Evolutionary conservation across 2,888 invertebrate species (phyloP).

Genomic region (Leuctra nigra): DNA sequence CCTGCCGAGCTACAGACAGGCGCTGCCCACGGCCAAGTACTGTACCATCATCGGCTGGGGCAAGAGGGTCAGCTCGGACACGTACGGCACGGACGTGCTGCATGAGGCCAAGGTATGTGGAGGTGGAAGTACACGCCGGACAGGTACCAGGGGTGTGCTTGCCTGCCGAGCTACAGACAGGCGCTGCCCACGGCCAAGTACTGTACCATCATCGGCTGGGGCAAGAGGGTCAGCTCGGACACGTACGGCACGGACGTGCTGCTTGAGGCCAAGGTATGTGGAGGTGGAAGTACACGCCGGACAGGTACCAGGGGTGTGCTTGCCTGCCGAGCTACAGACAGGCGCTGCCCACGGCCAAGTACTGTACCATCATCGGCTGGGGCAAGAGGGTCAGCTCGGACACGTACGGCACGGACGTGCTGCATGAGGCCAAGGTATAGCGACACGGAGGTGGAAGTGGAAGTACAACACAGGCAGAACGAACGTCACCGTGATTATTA

Average conservation of each 20-base stretch:
- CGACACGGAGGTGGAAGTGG: too few relatives aligned
- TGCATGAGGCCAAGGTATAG: conserved; percentile 82
- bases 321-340: conserved; percentile 72
- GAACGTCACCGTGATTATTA: too few relatives aligned
- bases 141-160: conserved; percentile 59
- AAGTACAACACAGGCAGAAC: conserved; percentile 36
- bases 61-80: conserved; percentile 66
- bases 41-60: conserved; percentile 94
- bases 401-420: conserved; percentile 69
- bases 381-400: conserved; percentile 74
- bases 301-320: conserved; percentile 55
- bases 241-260: conserved; percentile 74
- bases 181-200: conserved; percentile 56
- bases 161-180: conserved; percentile 67
- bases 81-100: conserved; percentile 72
- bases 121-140: too few relatives aligned
- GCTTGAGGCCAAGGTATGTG: conserved; percentile 75
- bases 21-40: conserved; percentile 55
- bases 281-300: too few relatives aligned
- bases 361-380: conserved; percentile 89
- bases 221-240: conserved; percentile 70
- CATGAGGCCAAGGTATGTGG: conserved; percentile 77
- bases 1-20: conserved; percentile 63
- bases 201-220: conserved; percentile 91
- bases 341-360: conserved; percentile 54